Evolutionary conservation across 2,113 vertebrate species (phyloP), one percentile per base, ranked within the genome.

Genomic region (Pluvianellus socialis): DNA sequence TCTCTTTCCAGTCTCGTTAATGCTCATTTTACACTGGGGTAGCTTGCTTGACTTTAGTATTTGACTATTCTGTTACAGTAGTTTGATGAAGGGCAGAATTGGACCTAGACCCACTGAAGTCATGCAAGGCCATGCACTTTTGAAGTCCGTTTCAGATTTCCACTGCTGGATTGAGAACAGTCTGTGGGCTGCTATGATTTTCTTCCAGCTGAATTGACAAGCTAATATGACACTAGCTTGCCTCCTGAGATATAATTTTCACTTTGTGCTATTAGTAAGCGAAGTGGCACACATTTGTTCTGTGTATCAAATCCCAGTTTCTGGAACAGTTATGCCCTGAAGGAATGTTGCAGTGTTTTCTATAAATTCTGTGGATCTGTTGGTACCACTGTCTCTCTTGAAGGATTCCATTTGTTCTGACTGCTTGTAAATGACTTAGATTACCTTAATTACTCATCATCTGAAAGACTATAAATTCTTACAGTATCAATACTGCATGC

Each of bases 371-470:
- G 52, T 5, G 15, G 26, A 72, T 87, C 71, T 85, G 4, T 89
- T 74, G 86, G 68, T 71, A 84, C 19, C 33, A 7, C 26, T 85
- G 92, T 87, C 56, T 61, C 80, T 85, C 91, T 35, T 92, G 77
- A 90, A 93, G 77, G 49, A 62, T 85, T 88, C 35, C 1, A 21
- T 95, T 97, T 88, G 27, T 79, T 85, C 74, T 76, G 42, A 76
- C 27, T 82, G 23, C 59, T 88, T 83, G 27, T 65, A 85, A 86
- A 65, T 86, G 7, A 76, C 79, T 76, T 90, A 68, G 23, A 79
- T 88, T 26, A 45, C 77, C 70, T 50, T 87, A 81, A 92, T 88
- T 93, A 79, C 53, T 90, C 4, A 8, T 82, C 22, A 38, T 52
- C 44, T 62, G 90, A 86, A 93, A 93, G 66, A 17, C 15, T 58